Percentiles rank a stretch among this genome's conserved stretches.
These are phyloP conservation scores for Azorinus chamasolen DNA, from an alignment of 2,888 invertebrate genomes.

Conservation along the genomic window DNA sequence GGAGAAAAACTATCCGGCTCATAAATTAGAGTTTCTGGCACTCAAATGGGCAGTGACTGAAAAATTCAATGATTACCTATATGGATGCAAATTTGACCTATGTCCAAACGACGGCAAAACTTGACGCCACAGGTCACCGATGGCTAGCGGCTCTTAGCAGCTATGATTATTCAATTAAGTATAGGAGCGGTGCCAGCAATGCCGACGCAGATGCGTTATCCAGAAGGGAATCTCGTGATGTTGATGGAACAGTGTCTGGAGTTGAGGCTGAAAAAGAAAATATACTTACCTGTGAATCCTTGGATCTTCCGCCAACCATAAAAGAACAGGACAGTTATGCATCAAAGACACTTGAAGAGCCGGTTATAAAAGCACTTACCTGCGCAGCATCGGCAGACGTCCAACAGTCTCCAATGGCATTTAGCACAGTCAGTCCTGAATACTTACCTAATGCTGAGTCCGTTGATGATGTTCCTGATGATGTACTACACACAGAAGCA, in stretches of 20 bases:
- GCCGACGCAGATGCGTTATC: slow-evolving; percentile 29
- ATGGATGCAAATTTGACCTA: slow-evolving; percentile 28
- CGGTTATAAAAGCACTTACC: not conserved
- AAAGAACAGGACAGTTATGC: no score
- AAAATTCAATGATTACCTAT: slow-evolving; percentile 38
- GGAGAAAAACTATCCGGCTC: slow-evolving; percentile 19
- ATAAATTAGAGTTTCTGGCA: slow-evolving; percentile 35
- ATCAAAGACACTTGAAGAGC: not conserved
- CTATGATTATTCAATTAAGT: slow-evolving; percentile 16
- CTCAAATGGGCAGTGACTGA: slow-evolving; percentile 42
- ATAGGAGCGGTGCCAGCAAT: slow-evolving; percentile 17
- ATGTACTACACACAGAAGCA: slow-evolving; percentile 1
- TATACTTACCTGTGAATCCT: no score
- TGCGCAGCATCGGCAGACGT: no score
- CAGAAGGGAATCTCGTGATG: not conserved
- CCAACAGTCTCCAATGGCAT: no score
- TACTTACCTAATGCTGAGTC: not conserved
- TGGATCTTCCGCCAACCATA: no score
- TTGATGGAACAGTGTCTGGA: no score
- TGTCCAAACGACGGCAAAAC: slow-evolving; percentile 28
- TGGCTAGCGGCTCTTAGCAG: slow-evolving; percentile 28
- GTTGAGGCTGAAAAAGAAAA: no score
- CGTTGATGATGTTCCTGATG: slow-evolving; percentile 8
- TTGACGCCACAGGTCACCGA: slow-evolving; percentile 36
- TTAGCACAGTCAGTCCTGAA: no score